Evolutionary conservation across 2,888 invertebrate species (phyloP).

Genomic region (Neoascia interrupta): DNA sequence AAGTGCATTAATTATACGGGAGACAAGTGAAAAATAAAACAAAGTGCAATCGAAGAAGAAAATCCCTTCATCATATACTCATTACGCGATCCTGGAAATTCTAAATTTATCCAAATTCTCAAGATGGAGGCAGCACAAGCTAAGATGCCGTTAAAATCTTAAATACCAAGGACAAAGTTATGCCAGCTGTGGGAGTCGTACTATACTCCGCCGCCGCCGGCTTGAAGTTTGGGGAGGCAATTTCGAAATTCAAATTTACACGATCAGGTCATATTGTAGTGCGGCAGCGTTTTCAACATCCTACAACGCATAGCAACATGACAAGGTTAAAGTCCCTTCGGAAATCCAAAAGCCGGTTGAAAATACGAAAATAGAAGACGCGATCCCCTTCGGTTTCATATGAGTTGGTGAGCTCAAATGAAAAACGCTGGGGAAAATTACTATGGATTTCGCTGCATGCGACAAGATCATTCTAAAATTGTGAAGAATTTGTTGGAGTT

Average conservation of each 20-base stretch:
- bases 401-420: no score
- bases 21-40: slow-evolving; percentile 15
- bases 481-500: slow-evolving; percentile 50
- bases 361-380: slow-evolving; percentile 56
- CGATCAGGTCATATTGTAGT: no score
- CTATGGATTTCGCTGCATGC: slow-evolving; percentile 62
- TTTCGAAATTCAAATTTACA: slow-evolving; percentile 39
- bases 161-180: slow-evolving; percentile 41
- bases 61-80: slow-evolving; percentile 54
- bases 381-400: no score
- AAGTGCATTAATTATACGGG: no score
- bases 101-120: slow-evolving; percentile 58
- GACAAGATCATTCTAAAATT: slow-evolving; percentile 64
- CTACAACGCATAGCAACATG: no score
- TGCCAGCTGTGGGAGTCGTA: slow-evolving; percentile 50
- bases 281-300: no score
- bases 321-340: no score
- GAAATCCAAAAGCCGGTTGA: slow-evolving; percentile 26
- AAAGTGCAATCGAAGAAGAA: slow-evolving; percentile 34
- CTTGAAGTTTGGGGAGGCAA: slow-evolving; percentile 54
- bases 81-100: slow-evolving; percentile 60
- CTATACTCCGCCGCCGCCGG: no score
- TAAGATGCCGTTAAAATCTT: slow-evolving; percentile 3
- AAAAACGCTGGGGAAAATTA: no score
- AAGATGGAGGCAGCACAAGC: slow-evolving; percentile 54